A percentile compares a stretch with the other conserved stretches of the same genome.
These are phyloP conservation scores for Margarornis squamiger DNA, from an alignment of 2,797 vertebrate species.

Conservation along the genomic window DNA sequence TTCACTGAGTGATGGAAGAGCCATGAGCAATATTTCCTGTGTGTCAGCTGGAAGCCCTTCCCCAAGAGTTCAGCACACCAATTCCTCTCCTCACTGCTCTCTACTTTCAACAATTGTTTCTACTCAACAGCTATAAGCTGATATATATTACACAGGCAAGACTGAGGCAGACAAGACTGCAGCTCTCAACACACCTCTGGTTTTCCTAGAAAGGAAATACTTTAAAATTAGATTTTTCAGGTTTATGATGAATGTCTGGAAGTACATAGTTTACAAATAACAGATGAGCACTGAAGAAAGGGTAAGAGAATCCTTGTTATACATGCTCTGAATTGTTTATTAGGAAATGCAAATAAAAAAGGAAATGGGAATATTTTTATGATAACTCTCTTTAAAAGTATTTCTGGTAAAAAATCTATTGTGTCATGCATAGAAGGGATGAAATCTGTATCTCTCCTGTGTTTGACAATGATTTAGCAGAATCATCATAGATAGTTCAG, in stretches of 20 bases:
- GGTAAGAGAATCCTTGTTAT: not conserved
- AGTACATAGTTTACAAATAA: not conserved
- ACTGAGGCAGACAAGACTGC: not conserved
- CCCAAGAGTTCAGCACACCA: conserved; percentile 28
- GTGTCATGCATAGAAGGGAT: not conserved
- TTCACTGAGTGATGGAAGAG: conserved; percentile 51
- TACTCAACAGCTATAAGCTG: not conserved
- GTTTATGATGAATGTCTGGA: not conserved
- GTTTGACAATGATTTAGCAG: not conserved
- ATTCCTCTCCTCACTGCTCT: conserved; percentile 51
- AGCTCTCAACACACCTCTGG: not conserved
- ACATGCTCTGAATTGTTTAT: not conserved
- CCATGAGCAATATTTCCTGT: conserved; percentile 29
- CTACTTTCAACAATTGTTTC: conserved; percentile 3
- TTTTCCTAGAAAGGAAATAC: not conserved
- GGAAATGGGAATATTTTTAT: not conserved
- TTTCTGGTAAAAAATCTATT: not conserved
- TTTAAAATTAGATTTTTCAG: not conserved
- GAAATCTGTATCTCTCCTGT: not conserved
- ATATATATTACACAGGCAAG: not conserved
- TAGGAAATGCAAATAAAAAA: not conserved
- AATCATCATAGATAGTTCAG: not conserved
- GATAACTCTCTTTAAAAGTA: not conserved
- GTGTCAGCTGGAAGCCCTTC: conserved; percentile 48
- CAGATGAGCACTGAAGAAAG: not conserved